Percentiles rank a stretch among this genome's conserved stretches.
phyloP scores from a whole-genome alignment of 2,113 vertebrate species.

The Cyprinodon tularosa region DNA sequence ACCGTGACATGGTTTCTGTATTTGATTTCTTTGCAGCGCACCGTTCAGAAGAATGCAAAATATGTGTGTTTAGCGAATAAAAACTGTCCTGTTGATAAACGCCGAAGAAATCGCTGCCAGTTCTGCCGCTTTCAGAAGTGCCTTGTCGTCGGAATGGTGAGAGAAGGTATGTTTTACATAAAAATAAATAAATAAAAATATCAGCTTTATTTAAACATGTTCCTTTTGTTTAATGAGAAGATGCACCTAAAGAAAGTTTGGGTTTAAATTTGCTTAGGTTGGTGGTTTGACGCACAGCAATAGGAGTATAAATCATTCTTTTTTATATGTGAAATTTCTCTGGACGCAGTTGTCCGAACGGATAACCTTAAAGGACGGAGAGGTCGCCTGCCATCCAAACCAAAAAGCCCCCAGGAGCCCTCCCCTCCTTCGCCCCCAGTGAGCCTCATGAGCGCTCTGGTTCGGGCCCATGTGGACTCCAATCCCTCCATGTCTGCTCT shows the following conservation, averaged over 20 bases:
- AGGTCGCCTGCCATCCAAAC: constrained; percentile 96
- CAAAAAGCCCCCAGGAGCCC: constrained; percentile 97
- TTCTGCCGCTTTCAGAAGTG: constrained; percentile 98
- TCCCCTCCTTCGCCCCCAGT: constrained; percentile 95
- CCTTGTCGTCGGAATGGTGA: constrained; percentile 97
- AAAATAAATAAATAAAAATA: not conserved
- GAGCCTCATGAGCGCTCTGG: constrained; percentile 97
- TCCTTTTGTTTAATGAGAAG: not conserved
- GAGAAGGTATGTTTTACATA: constrained; percentile 87
- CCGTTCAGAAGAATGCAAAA: constrained; percentile 98
- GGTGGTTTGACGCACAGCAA: constrained; percentile 6
- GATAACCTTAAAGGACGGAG: constrained; percentile 97
- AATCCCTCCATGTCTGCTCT: constrained; percentile 97
- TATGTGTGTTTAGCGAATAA: constrained; percentile 99
- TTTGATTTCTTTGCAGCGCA: constrained; percentile 82
- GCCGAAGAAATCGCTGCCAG: constrained; percentile 94
- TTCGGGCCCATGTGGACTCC: constrained; percentile 98
- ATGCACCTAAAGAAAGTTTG: constrained; percentile 11
- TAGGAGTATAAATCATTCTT: not conserved
- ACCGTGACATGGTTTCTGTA: constrained; percentile 14
- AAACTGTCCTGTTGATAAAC: constrained; percentile 97
- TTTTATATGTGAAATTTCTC: constrained; percentile 42
- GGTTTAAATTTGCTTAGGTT: not conserved
- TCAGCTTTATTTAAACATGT: not conserved
- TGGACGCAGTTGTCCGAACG: constrained; percentile 89